phyloP scores from a whole-genome alignment of 1,140 invertebrate genomes.

The Drosophila athabasca region DNA sequence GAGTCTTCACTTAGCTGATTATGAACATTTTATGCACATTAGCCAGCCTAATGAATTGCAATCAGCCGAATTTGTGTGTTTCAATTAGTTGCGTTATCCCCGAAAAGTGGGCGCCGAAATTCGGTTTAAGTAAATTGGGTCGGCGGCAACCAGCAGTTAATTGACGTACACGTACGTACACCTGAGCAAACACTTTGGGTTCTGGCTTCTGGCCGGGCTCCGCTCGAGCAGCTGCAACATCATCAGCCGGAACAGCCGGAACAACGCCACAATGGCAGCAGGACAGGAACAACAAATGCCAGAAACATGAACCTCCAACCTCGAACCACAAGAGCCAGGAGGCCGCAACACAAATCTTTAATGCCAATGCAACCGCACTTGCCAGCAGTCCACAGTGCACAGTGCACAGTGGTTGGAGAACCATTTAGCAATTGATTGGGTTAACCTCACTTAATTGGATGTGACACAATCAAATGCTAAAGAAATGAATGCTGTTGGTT shows the following conservation, averaged over 20 bases:
- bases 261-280: conserved; percentile 9
- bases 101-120: conserved; percentile 65
- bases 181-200: conserved; percentile 52
- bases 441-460: neutral
- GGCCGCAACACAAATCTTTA: conserved; percentile 77
- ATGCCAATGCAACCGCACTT: conserved; percentile 68
- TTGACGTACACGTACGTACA: conserved; percentile 64
- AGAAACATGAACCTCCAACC: conserved; percentile 42
- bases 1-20: conserved; percentile 19
- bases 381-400: neutral
- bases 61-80: conserved; percentile 58
- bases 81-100: conserved; percentile 55
- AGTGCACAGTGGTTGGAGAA: conserved; percentile 35
- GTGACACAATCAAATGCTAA: neutral
- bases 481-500: too few relatives aligned
- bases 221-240: conserved; percentile 25
- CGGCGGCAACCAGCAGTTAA: conserved; percentile 66
- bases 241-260: conserved; percentile 5
- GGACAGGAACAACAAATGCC: conserved; percentile 33
- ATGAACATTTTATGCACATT: conserved; percentile 58
- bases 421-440: neutral
- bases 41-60: conserved; percentile 57
- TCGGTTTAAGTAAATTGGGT: conserved; percentile 72
- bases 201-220: neutral
- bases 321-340: conserved; percentile 50